These are phyloP conservation scores for Trichoplusia ni DNA, from an alignment of 1,140 invertebrate genomes.

Conservation along the genomic window DNA sequence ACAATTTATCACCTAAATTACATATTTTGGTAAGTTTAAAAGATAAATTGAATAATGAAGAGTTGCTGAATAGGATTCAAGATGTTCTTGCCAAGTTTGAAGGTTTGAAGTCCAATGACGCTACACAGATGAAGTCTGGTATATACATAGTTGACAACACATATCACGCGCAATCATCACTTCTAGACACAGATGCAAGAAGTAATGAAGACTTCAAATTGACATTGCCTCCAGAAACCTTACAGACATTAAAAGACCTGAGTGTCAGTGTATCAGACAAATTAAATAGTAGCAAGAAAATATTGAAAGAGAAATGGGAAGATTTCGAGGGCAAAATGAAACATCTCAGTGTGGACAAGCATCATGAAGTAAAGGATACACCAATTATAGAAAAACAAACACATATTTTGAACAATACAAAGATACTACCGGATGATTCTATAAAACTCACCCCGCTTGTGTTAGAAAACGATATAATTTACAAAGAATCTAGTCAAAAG, in stretches of 20 bases:
- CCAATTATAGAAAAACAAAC: conserved; percentile 33
- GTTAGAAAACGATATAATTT: conserved; percentile 64
- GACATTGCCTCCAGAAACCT: conserved; percentile 65
- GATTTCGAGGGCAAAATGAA: conserved; percentile 76
- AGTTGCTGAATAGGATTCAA: conserved; percentile 53
- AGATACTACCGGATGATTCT: conserved; percentile 48
- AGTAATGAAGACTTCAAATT: conserved; percentile 63
- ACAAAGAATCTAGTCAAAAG: conserved; percentile 76
- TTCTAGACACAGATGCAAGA: conserved; percentile 55
- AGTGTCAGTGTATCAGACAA: conserved; percentile 78
- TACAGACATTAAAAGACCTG: conserved; percentile 80
- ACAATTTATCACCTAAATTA: conserved; percentile 65
- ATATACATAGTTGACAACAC: conserved; percentile 81
- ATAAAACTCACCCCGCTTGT: conserved; percentile 45
- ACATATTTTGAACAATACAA: conserved; percentile 31
- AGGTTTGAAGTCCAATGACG: conserved; percentile 64
- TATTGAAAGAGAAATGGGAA: conserved; percentile 79
- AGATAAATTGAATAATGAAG: conserved; percentile 67
- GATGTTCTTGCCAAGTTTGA: conserved; percentile 71
- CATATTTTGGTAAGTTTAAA: conserved; percentile 75
- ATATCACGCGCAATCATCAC: conserved; percentile 66
- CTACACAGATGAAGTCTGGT: conserved; percentile 78
- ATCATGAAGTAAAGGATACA: conserved; percentile 40
- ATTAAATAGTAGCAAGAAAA: conserved; percentile 78
- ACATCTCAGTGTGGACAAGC: conserved; percentile 60